Base-by-base conservation (phyloP, 2,888 invertebrate genomes). In the Metopia argyrocephala region DNA sequence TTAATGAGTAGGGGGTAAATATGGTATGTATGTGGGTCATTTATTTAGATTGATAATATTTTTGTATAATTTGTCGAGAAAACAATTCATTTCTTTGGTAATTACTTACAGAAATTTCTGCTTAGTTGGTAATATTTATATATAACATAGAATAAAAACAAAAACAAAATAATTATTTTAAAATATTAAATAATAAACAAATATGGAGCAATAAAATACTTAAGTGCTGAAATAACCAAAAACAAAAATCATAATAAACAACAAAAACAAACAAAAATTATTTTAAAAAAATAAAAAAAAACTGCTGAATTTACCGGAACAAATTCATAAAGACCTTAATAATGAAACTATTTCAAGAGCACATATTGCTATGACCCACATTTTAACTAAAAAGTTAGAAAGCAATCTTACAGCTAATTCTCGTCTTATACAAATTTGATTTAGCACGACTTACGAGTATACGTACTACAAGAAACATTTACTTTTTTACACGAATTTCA, bases 91-190 rank as follows among this genome's bases (percentile, higher is more conserved):
- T n/a, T n/a, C n/a, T n/a, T n/a, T n/a, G n/a, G n/a, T 25, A 25
- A 23, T 52, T n/a, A 70, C 69, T 69, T 65, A 54, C 85, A 82
- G 70, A 78, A 73, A 78, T 85, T 88, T 88, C 88, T 88, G 88
- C 86, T 87, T 87, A 86, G 85, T 86, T 88, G 87, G 86, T 88
- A 86, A 81, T 85, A 85, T 85, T 87, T 88, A 87, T 87, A 88
- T 87, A 87, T 86, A 87, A 87, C 69, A 87, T 87, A 86, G 85
- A 87, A 87, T 87, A 87, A 73, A 87, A 87, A 86, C 86, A 87
- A 87, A 88, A 87, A 38, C 38, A 38, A 87, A 87, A 86, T 75
- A 82, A 85, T 75, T 85, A 87, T 87, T 86, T 12, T 12, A 38
- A 87, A 84, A 84, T 82, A 83, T 83, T 83, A 84, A 82, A 84